Evolutionary conservation across 2,888 invertebrate genomes (phyloP), one percentile per base, ranked within the genome.

Genomic region (Rhodophaea formosa): DNA sequence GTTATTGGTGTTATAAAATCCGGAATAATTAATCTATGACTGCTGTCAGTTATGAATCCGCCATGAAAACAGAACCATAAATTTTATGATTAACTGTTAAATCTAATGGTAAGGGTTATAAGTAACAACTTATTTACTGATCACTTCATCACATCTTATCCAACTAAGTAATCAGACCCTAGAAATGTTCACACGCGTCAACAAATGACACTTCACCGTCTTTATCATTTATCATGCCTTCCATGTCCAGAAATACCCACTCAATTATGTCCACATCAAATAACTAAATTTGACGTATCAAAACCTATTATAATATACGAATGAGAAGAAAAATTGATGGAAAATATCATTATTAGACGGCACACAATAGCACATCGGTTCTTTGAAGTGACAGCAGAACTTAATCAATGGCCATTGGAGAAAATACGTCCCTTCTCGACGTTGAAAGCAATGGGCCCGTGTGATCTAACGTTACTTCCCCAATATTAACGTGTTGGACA

Each of bases 321-420:
- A 30, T 10, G 42, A 29, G 49, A 56, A 29, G 79, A 82, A 84
- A 84, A 81, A 77, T 75, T 77, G 75, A 78, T 76, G 77, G 75
- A 83, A 51, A 85, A 84, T 80, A 82, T 81, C 70, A 75, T 76
- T 80, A 80, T 77, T 75, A 71, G 74, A 79, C 75, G 74, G 74
- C 74, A 69, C 62, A 88, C 88, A 89, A 89, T 88, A 63, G 81
- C 60, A 64, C 64, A 69, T 63, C 70, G 75, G 70, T 59, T 63
- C 86, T 90, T 90, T 90, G 90, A 90, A 85, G 88, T 88, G 86
- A 89, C 89, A 86, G 76, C 80, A 76, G 77, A 81, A 73, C 75
- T 77, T 82, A 87, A 86, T 88, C 86, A 89, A 88, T 86, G 81
- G 76, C 66, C 76, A 77, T 80, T 75, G 77, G 76, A 74, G 77